These are phyloP conservation scores for Ophion ellenae DNA, from an alignment of 2,888 invertebrate genomes.

Conservation along the genomic window DNA sequence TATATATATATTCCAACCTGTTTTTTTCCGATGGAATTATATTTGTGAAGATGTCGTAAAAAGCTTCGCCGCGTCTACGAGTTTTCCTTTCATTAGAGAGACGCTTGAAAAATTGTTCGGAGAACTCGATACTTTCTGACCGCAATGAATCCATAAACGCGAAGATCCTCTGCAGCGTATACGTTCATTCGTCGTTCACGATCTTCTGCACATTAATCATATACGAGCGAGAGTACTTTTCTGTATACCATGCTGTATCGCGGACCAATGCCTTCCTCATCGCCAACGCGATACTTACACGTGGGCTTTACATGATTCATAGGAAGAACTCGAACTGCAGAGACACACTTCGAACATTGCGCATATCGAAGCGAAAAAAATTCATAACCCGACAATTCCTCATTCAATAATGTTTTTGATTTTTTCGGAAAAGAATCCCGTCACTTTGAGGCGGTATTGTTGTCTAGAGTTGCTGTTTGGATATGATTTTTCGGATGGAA, in stretches of 20 bases:
- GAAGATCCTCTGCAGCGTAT: constrained; percentile 1
- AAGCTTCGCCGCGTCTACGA: background rate
- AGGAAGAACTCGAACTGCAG: constrained; percentile 45
- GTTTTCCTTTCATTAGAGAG: background rate
- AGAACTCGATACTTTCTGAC: constrained; percentile 31
- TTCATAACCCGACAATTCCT: constrained; percentile 17
- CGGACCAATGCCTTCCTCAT: constrained; percentile 54
- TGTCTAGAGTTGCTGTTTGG: too few species aligned
- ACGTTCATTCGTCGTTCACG: constrained; percentile 29
- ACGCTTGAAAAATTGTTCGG: background rate
- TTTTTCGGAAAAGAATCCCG: background rate
- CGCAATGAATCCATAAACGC: constrained; percentile 34
- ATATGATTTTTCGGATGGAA: too few species aligned
- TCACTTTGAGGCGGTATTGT: background rate
- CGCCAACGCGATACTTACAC: constrained; percentile 64
- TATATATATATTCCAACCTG: background rate
- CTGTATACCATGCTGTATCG: constrained; percentile 36
- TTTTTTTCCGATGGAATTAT: background rate
- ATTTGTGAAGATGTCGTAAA: background rate
- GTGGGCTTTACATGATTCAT: constrained; percentile 66
- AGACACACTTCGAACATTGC: constrained; percentile 36
- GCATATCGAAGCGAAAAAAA: constrained; percentile 26
- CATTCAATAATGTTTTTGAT: constrained; percentile 8
- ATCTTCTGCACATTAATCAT: constrained; percentile 59
- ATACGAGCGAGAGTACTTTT: constrained; percentile 55